These are phyloP conservation scores for Macroteleia sp. DNA, from an alignment of 2,888 invertebrate genomes.

Conservation along the genomic window DNA sequence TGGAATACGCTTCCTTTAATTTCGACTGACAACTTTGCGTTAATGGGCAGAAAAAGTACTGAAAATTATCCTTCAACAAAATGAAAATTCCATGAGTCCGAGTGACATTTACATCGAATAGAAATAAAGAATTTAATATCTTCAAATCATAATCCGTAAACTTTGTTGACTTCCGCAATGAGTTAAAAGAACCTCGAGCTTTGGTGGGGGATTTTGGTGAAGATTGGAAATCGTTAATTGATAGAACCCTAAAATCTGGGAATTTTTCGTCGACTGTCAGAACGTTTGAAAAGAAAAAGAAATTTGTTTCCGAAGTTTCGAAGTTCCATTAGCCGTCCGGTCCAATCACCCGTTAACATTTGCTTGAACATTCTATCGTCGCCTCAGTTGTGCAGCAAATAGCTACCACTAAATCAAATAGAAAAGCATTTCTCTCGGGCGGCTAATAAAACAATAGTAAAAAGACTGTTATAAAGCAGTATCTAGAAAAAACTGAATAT, in stretches of 20 bases:
- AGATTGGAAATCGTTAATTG: slow-evolving; percentile 67
- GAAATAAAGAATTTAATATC: neutral
- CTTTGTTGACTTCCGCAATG: slow-evolving; percentile 4
- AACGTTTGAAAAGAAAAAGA: slow-evolving; percentile 63
- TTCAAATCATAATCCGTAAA: slow-evolving; percentile 2
- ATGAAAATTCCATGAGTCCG: too few relatives aligned
- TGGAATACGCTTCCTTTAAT: too few relatives aligned
- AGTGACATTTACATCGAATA: too few relatives aligned
- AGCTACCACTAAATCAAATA: slow-evolving; percentile 36
- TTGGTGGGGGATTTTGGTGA: slow-evolving; percentile 52
- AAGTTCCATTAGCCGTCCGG: slow-evolving; percentile 74
- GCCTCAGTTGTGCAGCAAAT: slow-evolving; percentile 43
- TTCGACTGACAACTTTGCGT: too few relatives aligned
- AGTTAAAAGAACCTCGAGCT: slow-evolving; percentile 2
- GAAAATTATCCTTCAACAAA: too few relatives aligned
- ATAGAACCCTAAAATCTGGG: slow-evolving; percentile 62
- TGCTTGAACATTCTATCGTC: slow-evolving; percentile 48
- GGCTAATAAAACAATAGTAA: slow-evolving; percentile 13
- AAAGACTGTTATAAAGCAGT: too few relatives aligned
- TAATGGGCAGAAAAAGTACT: too few relatives aligned
- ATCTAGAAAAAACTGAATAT: neutral
- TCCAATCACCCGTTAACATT: slow-evolving; percentile 49
- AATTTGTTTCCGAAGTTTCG: slow-evolving; percentile 73
- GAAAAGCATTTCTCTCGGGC: slow-evolving; percentile 23
- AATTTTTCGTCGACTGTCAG: slow-evolving; percentile 71